Percentiles rank a stretch among this genome's conserved stretches.
Evolutionary conservation across 1,140 invertebrate species (phyloP).

Genomic region (Drosophila setifemur): DNA sequence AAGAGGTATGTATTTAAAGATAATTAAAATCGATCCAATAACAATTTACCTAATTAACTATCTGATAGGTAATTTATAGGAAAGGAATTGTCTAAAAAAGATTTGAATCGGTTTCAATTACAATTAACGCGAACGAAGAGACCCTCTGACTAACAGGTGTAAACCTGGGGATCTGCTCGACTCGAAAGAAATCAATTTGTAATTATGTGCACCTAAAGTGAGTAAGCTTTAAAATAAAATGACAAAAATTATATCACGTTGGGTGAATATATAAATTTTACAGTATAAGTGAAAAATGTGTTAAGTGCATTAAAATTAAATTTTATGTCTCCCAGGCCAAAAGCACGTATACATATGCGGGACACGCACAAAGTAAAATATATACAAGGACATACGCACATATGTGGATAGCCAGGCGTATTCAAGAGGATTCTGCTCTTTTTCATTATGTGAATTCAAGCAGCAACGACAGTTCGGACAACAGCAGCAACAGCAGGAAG

Average conservation of each 20-base stretch:
- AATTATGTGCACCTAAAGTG: constrained; percentile 61
- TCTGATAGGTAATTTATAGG: too few relatives aligned
- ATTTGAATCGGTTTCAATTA: background rate
- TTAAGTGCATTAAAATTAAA: constrained; percentile 75
- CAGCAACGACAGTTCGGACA: constrained; percentile 11
- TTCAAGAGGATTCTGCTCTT: constrained; percentile 24
- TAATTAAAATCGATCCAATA: too few relatives aligned
- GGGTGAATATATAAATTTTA: constrained; percentile 33
- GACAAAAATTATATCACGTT: constrained; percentile 22
- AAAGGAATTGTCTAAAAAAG: too few relatives aligned
- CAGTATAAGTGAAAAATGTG: constrained; percentile 68
- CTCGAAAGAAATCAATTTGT: constrained; percentile 71
- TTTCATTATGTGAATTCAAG: constrained; percentile 51
- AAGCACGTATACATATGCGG: constrained; percentile 40
- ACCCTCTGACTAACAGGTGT: background rate
- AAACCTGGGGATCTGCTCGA: constrained; percentile 15
- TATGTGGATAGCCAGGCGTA: constrained; percentile 4
- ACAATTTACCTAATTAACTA: too few relatives aligned
- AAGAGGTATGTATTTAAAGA: too few relatives aligned
- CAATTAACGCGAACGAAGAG: background rate
- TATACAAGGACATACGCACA: background rate
- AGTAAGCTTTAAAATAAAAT: constrained; percentile 24
- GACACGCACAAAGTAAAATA: background rate
- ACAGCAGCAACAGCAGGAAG: constrained; percentile 33
- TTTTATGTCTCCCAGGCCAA: constrained; percentile 45